Percentiles rank a stretch among this genome's conserved stretches.
Evolutionary conservation across 2,888 invertebrate genomes (phyloP).

Genomic region (Noctua comes): DNA sequence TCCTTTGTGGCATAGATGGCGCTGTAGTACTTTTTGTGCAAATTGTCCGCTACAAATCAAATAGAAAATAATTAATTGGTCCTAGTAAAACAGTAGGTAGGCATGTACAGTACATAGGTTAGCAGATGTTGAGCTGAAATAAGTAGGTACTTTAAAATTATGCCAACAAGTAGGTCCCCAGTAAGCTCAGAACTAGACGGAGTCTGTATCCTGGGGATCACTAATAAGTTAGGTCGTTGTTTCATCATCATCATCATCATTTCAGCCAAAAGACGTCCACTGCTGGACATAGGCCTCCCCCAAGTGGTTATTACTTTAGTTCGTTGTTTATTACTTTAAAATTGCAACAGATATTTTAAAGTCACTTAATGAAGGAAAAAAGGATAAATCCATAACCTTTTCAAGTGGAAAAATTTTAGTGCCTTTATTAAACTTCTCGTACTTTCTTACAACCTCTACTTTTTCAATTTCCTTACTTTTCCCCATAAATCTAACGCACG

Average conservation of each 20-base stretch:
- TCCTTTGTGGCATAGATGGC: not conserved
- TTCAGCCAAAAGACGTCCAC: no score
- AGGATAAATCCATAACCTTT: conserved; percentile 3
- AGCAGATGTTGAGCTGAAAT: not conserved
- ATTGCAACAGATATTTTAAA: not conserved
- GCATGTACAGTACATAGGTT: not conserved
- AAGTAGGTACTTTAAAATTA: not conserved
- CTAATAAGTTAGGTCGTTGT: not conserved
- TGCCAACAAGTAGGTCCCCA: not conserved
- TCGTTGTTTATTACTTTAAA: no score
- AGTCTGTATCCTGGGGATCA: not conserved
- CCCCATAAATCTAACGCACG: conserved; percentile 53
- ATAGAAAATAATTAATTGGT: not conserved
- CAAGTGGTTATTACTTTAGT: no score
- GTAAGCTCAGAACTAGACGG: not conserved
- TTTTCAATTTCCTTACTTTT: conserved; percentile 59
- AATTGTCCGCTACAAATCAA: not conserved
- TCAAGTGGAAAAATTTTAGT: conserved; percentile 20
- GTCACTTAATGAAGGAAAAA: not conserved
- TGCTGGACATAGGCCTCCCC: no score
- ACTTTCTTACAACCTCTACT: conserved; percentile 41
- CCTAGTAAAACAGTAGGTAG: not conserved
- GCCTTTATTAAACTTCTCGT: conserved; percentile 35
- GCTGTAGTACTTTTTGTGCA: not conserved
- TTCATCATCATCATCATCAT: no score